These are phyloP conservation scores for Mustela nigripes DNA, from an alignment of 2,113 vertebrate genomes.

Conservation along the genomic window DNA sequence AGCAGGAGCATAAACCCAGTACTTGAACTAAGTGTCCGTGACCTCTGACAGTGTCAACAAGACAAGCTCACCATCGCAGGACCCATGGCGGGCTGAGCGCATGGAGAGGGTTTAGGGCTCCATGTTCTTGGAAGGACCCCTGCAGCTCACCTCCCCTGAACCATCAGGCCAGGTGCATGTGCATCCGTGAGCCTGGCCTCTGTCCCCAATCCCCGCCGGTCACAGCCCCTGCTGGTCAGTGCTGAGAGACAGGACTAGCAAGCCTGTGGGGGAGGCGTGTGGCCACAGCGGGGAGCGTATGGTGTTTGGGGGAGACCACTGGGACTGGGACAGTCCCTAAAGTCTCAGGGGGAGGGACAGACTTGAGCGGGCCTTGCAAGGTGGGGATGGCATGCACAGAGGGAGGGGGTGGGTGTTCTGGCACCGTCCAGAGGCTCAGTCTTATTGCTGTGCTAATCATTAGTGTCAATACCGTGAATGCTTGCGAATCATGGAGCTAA, in stretches of 20 bases:
- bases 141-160: accelerated
- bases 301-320: background rate
- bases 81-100: accelerated
- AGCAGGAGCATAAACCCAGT: background rate
- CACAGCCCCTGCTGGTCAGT: background rate
- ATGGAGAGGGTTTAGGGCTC: accelerated
- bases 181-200: background rate
- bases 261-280: accelerated
- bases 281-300: accelerated
- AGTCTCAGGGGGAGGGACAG: background rate
- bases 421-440: background rate
- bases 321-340: background rate
- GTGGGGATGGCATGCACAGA: accelerated
- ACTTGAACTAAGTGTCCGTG: background rate
- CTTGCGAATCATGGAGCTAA: background rate
- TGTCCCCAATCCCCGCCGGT: no score
- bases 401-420: accelerated
- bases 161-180: background rate
- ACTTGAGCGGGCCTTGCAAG: accelerated
- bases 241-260: background rate
- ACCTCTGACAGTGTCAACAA: background rate
- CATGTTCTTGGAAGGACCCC: accelerated
- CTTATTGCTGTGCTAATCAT: background rate
- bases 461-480: background rate
- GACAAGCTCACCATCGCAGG: accelerated